phyloP scores from a whole-genome alignment of 2,113 vertebrate genomes.

The Lepisosteus osseus region DNA sequence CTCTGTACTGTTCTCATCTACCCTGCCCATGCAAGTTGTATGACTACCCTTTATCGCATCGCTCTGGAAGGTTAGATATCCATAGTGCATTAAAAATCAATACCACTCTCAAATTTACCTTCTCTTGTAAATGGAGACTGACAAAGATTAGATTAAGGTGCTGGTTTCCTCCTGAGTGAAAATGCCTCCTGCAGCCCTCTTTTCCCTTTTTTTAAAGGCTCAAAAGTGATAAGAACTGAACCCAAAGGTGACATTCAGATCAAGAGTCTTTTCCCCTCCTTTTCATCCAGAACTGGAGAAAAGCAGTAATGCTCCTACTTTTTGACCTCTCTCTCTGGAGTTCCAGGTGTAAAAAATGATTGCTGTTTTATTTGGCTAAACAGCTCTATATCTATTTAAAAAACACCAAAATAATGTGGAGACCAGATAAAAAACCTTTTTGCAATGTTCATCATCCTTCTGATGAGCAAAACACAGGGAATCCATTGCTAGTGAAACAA shows the following conservation, averaged over 20 bases:
- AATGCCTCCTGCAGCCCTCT: background rate
- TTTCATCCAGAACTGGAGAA: background rate
- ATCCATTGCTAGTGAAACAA: too few relatives aligned
- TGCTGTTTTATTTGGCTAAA: too few relatives aligned
- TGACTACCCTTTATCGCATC: background rate
- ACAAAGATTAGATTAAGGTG: background rate
- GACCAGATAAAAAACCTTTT: too few relatives aligned
- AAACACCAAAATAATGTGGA: too few relatives aligned
- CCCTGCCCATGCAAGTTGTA: too few relatives aligned
- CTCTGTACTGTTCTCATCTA: too few relatives aligned
- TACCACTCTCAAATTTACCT: constrained; percentile 6
- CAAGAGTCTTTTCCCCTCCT: background rate
- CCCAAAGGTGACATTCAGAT: background rate
- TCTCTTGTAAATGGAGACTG: background rate
- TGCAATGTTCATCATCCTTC: too few relatives aligned
- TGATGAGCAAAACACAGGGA: too few relatives aligned
- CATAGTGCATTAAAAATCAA: constrained; percentile 8
- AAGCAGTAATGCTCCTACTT: background rate
- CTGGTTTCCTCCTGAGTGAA: background rate
- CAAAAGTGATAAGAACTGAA: constrained; percentile 1
- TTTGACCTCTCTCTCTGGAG: too few relatives aligned
- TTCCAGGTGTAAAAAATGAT: too few relatives aligned
- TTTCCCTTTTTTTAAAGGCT: background rate
- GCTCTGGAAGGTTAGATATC: constrained; percentile 3
- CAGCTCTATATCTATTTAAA: too few relatives aligned